Conservation (phyloP, 2,113 vertebrate species). For the Etheostoma spectabile region DNA sequence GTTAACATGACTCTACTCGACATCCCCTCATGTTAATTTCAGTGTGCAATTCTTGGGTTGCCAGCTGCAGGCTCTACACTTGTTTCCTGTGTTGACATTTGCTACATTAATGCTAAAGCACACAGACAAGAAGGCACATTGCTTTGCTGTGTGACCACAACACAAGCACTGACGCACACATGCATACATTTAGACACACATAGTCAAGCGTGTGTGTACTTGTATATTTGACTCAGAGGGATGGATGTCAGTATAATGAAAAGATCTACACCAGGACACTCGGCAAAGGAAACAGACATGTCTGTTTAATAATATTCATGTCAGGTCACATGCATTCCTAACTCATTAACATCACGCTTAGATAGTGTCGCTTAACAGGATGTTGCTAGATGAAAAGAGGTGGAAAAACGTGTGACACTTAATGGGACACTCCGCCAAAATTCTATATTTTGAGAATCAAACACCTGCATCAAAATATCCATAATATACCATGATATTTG, state of each 20-base stretch:
- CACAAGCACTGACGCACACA: neutral
- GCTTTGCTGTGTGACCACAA: constrained; percentile 15
- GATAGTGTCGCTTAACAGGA: constrained; percentile 1
- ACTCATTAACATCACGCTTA: neutral
- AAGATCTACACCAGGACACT: constrained; percentile 35
- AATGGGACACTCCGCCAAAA: too few relatives aligned
- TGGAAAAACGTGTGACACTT: too few relatives aligned
- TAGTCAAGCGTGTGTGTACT: constrained; percentile 13
- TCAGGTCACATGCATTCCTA: constrained; percentile 12
- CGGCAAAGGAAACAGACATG: constrained; percentile 3
- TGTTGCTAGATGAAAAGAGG: too few relatives aligned
- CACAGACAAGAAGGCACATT: constrained; percentile 17
- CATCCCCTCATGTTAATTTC: constrained; percentile 46
- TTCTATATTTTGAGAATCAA: too few relatives aligned
- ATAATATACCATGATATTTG: too few relatives aligned
- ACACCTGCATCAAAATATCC: too few relatives aligned
- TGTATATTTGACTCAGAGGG: constrained; percentile 43
- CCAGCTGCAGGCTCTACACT: constrained; percentile 37
- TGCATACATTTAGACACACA: neutral
- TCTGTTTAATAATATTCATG: constrained; percentile 23
- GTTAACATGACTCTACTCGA: constrained; percentile 18
- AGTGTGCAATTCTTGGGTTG: neutral
- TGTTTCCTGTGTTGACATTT: constrained; percentile 9
- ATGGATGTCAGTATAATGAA: constrained; percentile 46
- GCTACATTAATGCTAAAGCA: constrained; percentile 9